phyloP scores from a whole-genome alignment of 2,888 invertebrate genomes.

The Trichogramma evanescens region DNA sequence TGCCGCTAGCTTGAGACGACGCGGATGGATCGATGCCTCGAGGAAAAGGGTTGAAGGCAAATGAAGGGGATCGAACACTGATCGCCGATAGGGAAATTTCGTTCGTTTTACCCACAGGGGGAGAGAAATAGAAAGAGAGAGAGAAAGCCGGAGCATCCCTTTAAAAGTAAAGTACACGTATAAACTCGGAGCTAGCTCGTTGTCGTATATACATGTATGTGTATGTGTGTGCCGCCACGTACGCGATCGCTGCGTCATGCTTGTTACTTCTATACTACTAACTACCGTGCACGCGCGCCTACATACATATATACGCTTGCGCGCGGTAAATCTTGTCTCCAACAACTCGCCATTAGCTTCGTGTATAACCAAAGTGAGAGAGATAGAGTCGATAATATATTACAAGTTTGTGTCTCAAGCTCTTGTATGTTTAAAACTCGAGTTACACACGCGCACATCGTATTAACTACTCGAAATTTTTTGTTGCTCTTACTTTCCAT shows the following conservation, averaged over 20 bases:
- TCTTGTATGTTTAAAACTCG: no score
- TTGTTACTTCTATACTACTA: no score
- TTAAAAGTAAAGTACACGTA: constrained; percentile 3
- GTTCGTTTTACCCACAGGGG: constrained; percentile 35
- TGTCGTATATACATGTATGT: no score
- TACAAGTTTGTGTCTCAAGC: no score
- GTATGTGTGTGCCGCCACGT: no score
- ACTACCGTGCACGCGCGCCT: neutral
- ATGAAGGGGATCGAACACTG: constrained; percentile 32
- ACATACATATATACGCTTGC: constrained; percentile 4
- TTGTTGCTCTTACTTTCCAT: no score
- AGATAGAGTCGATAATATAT: no score
- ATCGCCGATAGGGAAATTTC: constrained; percentile 46
- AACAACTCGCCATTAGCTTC: constrained; percentile 19
- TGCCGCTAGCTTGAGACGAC: constrained; percentile 31
- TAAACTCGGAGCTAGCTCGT: no score
- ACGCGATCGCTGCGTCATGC: constrained; percentile 5
- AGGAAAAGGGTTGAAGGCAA: constrained; percentile 39
- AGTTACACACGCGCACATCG: no score
- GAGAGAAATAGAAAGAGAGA: neutral
- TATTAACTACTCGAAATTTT: no score
- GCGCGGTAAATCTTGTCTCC: constrained; percentile 19
- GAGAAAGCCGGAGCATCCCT: neutral
- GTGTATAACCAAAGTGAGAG: no score
- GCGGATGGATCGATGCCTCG: constrained; percentile 29